Evolutionary conservation across 2,113 vertebrate genomes (phyloP), one percentile per base, ranked within the genome.

Genomic region (Periophthalmus modestus): DNA sequence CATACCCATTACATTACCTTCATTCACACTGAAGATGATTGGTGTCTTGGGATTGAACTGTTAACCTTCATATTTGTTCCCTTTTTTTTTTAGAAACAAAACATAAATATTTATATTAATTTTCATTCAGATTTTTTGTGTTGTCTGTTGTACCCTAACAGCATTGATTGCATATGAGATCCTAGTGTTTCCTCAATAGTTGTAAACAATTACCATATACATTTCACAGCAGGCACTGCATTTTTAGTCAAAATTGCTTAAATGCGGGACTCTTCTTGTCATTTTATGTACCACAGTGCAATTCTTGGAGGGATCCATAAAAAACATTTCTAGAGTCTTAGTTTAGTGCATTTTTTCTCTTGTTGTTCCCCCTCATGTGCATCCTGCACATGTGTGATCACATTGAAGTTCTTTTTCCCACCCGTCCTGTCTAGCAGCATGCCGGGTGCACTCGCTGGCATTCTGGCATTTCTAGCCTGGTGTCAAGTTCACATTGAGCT

Each of bases 391-490:
- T 43, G 12, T 68, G 23, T 23, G 48, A 43, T 79, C 80, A 72
- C 71, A n/a, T 66, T 71, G 84, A 71, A 36, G 34, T 36, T 73
- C 15, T 28, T 28, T 71, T 76, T 69, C 79, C 62, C 75, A 68
- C 84, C 5, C 14, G 74, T 77, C 87, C 80, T 57, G 83, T 76
- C 63, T 54, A 75, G 84, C 87, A 43, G 71, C 84, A 83, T 88
- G 82, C 84, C 84, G 36, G 4, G 66, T 75, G 70, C 58, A 75
- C 79, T 82, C 57, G 46, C 66, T 73, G 28, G 48, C 69, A 3
- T 74, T 57, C 68, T 74, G 85, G 72, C 70, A 85, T 87, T 84
- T 72, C 62, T 79, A 74, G 80, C 78, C 10, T 18, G 69, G 87
- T 91, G 80, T 89, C 86, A 18, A 5, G 73, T 89, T 89, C 74